A percentile compares a stretch with the other conserved stretches of the same genome.
Conservation (phyloP, 2,888 invertebrate species). For the Agrochola litura region DNA sequence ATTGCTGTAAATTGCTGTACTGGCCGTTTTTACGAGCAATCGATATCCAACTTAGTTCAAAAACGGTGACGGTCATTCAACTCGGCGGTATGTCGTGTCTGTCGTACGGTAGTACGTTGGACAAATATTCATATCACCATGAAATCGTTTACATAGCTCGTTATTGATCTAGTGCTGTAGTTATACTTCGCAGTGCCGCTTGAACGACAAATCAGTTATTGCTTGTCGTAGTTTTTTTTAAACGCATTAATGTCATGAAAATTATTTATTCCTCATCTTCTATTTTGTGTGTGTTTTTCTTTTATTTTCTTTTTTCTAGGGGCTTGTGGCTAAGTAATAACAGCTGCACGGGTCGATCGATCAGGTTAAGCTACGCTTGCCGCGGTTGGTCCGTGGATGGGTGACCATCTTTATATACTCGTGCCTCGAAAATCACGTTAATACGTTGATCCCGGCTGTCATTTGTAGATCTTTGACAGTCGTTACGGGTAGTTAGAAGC, state of each 20-base stretch:
- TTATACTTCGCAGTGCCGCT: constrained; percentile 28
- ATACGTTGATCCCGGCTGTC: too few relatives aligned
- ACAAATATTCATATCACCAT: constrained; percentile 64
- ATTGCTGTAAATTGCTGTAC: constrained; percentile 33
- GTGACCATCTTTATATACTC: too few relatives aligned
- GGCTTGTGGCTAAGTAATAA: too few relatives aligned
- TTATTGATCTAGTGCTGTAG: constrained; percentile 63
- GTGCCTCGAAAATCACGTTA: too few relatives aligned
- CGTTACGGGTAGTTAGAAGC: too few relatives aligned
- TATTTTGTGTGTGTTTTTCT: background rate
- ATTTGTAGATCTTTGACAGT: too few relatives aligned
- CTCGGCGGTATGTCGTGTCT: constrained; percentile 64
- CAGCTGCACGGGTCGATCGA: too few relatives aligned
- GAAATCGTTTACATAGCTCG: constrained; percentile 54
- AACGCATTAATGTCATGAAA: too few relatives aligned
- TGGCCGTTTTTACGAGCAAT: constrained; percentile 58
- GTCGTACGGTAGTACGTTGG: constrained; percentile 45
- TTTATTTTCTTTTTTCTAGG: too few relatives aligned
- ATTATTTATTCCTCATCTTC: background rate
- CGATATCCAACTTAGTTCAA: constrained; percentile 64
- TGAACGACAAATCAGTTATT: background rate
- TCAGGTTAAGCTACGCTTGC: too few relatives aligned
- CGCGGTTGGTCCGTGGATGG: too few relatives aligned
- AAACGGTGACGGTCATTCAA: constrained; percentile 71
- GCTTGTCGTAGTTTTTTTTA: background rate